A percentile compares a stretch with the other conserved stretches of the same genome.
Conservation (phyloP, 1,140 invertebrate genomes). For the Drosophila parvula region DNA sequence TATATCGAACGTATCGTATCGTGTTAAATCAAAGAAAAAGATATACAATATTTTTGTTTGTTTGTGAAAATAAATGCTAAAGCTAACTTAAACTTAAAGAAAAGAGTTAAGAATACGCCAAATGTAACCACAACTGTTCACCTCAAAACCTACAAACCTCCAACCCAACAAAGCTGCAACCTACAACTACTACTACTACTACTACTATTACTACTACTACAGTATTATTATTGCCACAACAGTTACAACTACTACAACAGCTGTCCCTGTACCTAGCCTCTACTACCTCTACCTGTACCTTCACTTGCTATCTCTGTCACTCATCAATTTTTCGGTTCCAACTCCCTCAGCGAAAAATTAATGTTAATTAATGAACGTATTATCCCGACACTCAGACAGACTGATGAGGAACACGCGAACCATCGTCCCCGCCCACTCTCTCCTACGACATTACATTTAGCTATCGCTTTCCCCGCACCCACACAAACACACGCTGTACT, state of each 20-base stretch:
- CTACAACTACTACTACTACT: constrained; percentile 42
- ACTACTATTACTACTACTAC: constrained; percentile 33
- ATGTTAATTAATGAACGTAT: background rate
- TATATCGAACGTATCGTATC: constrained; percentile 57
- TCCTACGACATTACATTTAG: constrained; percentile 38
- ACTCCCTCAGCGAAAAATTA: constrained; percentile 34
- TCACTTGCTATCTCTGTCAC: constrained; percentile 69
- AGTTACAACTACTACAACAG: constrained; percentile 54
- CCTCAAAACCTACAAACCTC: constrained; percentile 42
- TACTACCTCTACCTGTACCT: constrained; percentile 33
- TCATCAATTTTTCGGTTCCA: constrained; percentile 72
- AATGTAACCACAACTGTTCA: constrained; percentile 62
- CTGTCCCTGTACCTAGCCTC: constrained; percentile 32
- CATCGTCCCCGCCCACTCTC: constrained; percentile 1
- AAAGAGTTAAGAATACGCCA: constrained; percentile 70
- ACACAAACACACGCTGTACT: constrained; percentile 1
- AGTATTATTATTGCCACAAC: constrained; percentile 62
- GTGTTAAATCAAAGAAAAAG: constrained; percentile 45
- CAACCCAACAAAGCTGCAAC: constrained; percentile 56
- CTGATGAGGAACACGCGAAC: constrained; percentile 26
- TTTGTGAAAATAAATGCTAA: constrained; percentile 59
- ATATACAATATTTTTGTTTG: constrained; percentile 63
- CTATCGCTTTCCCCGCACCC: constrained; percentile 41
- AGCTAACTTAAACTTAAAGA: constrained; percentile 47
- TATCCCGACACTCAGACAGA: constrained; percentile 47